A percentile compares a stretch with the other conserved stretches of the same genome.
Evolutionary conservation across 1,140 invertebrate genomes (phyloP).

Genomic region (Episyrphus balteatus): DNA sequence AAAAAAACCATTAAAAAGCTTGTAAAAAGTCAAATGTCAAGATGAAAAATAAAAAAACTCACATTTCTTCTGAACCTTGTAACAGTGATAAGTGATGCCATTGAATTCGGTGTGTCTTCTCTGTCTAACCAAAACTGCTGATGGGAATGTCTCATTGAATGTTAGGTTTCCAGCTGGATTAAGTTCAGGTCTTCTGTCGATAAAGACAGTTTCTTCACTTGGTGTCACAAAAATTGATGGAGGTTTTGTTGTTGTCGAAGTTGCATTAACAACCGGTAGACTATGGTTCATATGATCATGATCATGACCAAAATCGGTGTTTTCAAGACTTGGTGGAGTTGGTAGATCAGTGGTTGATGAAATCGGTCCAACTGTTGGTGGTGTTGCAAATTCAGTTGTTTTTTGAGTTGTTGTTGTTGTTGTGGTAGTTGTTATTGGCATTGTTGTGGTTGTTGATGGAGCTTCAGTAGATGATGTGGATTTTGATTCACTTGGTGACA

Average conservation of each 20-base stretch:
- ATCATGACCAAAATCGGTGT: no score
- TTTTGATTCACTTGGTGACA: background rate
- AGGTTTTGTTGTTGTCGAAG: background rate
- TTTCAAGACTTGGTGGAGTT: constrained; percentile 21
- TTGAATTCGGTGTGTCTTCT: background rate
- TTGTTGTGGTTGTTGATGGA: constrained; percentile 2
- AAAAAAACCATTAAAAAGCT: background rate
- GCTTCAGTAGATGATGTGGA: background rate
- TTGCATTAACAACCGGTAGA: background rate
- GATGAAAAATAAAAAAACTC: constrained; percentile 3
- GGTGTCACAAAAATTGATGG: background rate
- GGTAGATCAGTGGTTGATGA: constrained; percentile 19
- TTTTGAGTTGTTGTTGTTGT: constrained; percentile 7
- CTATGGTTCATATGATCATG: no score
- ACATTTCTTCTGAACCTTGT: constrained; percentile 14
- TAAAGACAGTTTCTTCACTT: background rate
- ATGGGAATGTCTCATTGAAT: no score
- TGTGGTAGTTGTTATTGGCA: constrained; percentile 13
- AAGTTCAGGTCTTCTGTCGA: no score
- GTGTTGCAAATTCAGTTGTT: constrained; percentile 15
- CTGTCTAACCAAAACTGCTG: no score
- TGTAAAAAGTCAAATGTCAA: no score
- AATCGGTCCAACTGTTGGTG: constrained; percentile 18
- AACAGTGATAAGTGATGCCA: constrained; percentile 23
- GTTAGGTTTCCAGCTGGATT: no score